phyloP scores from a whole-genome alignment of 2,113 vertebrate genomes.

The Phoenicopterus ruber region DNA sequence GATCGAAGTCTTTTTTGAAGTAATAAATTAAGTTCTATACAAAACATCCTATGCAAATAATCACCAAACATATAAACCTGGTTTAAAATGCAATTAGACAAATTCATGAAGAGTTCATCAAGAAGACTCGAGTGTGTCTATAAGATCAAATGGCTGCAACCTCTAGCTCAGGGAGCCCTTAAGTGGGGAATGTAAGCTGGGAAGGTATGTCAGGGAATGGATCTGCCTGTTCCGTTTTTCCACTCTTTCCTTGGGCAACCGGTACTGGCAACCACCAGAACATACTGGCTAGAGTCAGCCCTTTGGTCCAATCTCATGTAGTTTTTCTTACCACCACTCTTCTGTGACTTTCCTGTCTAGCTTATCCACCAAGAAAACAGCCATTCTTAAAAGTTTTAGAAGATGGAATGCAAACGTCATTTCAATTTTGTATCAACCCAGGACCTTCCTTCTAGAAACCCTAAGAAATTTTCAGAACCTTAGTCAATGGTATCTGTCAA shows the following conservation, averaged over 20 bases:
- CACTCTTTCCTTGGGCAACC: neutral
- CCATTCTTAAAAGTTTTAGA: neutral
- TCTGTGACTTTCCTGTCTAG: neutral
- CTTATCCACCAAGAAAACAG: neutral
- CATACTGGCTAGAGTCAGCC: neutral
- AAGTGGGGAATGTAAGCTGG: neutral
- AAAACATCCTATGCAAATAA: neutral
- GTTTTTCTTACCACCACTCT: neutral
- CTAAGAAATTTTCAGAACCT: neutral
- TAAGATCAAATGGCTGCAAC: neutral
- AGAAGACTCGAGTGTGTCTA: neutral
- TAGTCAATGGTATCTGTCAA: fast-evolving
- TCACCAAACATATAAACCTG: neutral
- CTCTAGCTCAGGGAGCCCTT: neutral
- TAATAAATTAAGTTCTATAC: neutral
- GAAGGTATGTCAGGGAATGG: neutral
- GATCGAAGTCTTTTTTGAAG: neutral
- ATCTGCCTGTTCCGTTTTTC: neutral
- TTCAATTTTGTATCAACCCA: neutral
- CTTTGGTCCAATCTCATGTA: neutral
- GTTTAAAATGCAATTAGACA: neutral
- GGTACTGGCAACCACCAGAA: neutral
- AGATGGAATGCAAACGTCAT: neutral
- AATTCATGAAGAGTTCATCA: neutral
- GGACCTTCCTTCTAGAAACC: neutral